These are phyloP conservation scores for Mya arenaria DNA, from an alignment of 1,140 invertebrate genomes.

Conservation along the genomic window DNA sequence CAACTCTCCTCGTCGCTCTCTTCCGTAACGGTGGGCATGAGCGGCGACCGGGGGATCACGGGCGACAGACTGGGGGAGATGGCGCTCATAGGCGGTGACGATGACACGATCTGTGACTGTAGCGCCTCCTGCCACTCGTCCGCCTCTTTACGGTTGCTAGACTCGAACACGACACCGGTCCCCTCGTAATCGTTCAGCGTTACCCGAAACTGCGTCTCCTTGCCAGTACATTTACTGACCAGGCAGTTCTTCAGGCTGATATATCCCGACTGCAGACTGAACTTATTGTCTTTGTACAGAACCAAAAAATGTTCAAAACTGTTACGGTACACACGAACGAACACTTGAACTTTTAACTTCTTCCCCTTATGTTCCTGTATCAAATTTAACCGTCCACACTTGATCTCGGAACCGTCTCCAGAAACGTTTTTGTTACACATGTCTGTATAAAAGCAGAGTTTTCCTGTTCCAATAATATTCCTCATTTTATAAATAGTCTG, in stretches of 20 bases:
- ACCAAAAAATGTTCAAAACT: constrained; percentile 58
- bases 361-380: constrained; percentile 36
- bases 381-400: constrained; percentile 50
- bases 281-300: constrained; percentile 54
- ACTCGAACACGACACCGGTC: constrained; percentile 51
- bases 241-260: constrained; percentile 59
- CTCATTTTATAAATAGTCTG: constrained; percentile 40
- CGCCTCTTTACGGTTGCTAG: neutral
- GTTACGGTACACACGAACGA: constrained; percentile 59
- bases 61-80: constrained; percentile 55
- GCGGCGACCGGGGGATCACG: constrained; percentile 50
- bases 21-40: constrained; percentile 54
- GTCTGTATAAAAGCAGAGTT: constrained; percentile 2
- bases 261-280: constrained; percentile 45
- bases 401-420: constrained; percentile 41
- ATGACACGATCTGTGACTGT: constrained; percentile 31
- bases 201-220: constrained; percentile 48
- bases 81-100: constrained; percentile 31
- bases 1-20: constrained; percentile 52
- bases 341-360: constrained; percentile 41
- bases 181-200: constrained; percentile 58
- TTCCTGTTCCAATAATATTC: constrained; percentile 20
- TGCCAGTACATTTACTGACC: constrained; percentile 12
- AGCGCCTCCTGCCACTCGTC: constrained; percentile 50
- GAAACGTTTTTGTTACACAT: constrained; percentile 21